Percentiles rank a stretch among this genome's conserved stretches.
Evolutionary conservation across 2,113 vertebrate species (phyloP).

Genomic region (Zosterops pallidus): DNA sequence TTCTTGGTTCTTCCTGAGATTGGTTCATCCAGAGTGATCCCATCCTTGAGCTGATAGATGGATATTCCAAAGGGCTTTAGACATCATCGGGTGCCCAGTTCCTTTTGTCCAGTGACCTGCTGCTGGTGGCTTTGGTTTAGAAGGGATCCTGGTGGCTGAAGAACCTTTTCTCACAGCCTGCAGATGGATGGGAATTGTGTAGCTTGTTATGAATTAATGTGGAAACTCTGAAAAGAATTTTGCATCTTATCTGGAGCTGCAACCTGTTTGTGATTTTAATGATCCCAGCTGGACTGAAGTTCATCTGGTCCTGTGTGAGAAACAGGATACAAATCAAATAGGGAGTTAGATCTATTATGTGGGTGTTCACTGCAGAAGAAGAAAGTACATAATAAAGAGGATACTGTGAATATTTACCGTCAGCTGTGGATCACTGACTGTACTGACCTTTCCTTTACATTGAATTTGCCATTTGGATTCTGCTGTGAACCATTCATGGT

Average conservation of each 20-base stretch:
- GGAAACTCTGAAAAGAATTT: not conserved
- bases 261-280: not conserved
- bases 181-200: not conserved
- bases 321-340: not conserved
- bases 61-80: not conserved
- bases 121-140: not conserved
- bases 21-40: not conserved
- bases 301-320: not conserved
- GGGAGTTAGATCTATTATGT: not conserved
- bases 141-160: not conserved
- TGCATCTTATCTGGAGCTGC: not conserved
- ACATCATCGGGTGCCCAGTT: not conserved
- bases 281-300: not conserved
- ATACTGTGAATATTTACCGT: not conserved
- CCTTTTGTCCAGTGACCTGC: not conserved
- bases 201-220: not conserved
- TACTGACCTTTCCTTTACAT: not conserved
- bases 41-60: not conserved
- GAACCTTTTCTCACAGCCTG: not conserved
- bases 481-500: not conserved
- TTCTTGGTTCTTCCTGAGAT: not conserved
- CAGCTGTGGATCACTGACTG: not conserved
- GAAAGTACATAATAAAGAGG: not conserved
- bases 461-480: not conserved
- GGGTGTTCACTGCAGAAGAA: not conserved